Evolutionary conservation across 2,888 invertebrate species (phyloP).

Genomic region (Lutraria lutraria): DNA sequence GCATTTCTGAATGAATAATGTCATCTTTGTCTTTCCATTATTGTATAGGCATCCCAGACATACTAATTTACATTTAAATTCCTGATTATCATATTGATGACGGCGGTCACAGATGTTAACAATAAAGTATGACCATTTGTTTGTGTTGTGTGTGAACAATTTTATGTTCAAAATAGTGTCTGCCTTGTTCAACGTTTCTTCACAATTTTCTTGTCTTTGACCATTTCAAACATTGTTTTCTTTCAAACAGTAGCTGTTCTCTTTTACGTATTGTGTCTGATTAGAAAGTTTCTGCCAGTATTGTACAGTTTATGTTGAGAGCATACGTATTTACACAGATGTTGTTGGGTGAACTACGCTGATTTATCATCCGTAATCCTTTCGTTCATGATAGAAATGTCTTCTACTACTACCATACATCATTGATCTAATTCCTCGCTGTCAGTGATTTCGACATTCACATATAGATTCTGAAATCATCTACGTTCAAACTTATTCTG

Average conservation of each 20-base stretch:
- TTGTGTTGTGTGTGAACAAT: neutral
- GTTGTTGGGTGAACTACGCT: neutral
- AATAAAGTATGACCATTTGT: neutral
- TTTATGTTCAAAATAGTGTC: neutral
- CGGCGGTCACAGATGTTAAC: slow-evolving; percentile 7
- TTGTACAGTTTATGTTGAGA: no score
- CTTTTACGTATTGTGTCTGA: no score
- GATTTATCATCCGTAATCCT: neutral
- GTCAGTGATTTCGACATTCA: neutral
- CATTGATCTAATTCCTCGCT: neutral
- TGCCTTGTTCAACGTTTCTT: neutral
- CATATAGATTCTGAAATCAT: neutral
- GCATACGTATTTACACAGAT: neutral
- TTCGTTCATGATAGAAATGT: neutral
- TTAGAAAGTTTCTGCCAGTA: neutral
- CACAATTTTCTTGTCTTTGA: neutral
- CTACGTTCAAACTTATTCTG: neutral
- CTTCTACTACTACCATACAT: neutral
- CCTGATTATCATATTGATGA: slow-evolving; percentile 10
- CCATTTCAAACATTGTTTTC: neutral
- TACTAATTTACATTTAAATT: neutral
- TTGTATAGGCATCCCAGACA: neutral
- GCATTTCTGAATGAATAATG: neutral
- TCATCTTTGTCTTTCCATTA: neutral
- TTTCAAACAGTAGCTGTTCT: neutral